Conservation (phyloP, 2,797 vertebrate genomes). For the Mormyrops boulengeri region DNA sequence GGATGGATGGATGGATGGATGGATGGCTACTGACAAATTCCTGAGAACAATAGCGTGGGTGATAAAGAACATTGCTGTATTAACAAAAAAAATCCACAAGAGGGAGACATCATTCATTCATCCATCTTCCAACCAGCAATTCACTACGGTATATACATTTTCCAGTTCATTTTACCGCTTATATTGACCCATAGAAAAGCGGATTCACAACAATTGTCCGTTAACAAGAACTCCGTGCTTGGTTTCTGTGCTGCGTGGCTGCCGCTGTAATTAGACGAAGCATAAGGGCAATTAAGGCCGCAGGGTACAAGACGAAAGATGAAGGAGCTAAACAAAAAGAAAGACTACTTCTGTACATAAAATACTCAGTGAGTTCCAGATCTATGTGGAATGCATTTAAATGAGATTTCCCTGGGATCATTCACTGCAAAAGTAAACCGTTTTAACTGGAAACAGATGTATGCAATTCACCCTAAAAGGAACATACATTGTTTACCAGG, state of each 20-base stretch:
- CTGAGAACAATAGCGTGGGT: neutral
- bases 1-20: neutral
- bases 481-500: neutral
- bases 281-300: neutral
- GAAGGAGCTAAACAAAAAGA: neutral
- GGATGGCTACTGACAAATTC: neutral
- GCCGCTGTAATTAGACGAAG: neutral
- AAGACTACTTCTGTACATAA: neutral
- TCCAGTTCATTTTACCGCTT: neutral
- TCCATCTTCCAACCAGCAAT: neutral
- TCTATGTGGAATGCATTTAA: neutral
- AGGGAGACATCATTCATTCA: neutral
- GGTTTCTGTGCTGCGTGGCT: neutral
- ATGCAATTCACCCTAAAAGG: neutral
- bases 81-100: neutral
- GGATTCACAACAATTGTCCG: neutral
- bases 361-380: neutral
- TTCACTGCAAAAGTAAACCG: neutral
- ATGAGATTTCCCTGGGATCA: neutral
- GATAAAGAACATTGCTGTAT: neutral
- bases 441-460: neutral
- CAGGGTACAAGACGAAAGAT: neutral
- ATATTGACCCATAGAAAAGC: neutral
- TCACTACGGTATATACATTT: neutral
- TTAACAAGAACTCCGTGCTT: neutral